Conservation (phyloP, 1,140 invertebrate species). For the Hormaphis cornu region DNA sequence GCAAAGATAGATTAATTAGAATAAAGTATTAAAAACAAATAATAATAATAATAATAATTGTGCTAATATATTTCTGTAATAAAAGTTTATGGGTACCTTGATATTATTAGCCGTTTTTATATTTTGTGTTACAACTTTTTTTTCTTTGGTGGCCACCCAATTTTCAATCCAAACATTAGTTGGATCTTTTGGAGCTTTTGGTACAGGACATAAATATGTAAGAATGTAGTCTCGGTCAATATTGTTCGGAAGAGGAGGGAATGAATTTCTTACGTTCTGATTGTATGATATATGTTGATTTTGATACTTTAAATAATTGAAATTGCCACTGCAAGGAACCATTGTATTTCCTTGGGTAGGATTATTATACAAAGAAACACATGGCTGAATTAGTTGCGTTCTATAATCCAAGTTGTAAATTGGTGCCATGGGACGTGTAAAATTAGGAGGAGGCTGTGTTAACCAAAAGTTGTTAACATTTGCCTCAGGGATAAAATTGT, state of each 20-base stretch:
- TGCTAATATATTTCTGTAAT: not conserved
- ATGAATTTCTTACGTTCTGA: slow-evolving; percentile 30
- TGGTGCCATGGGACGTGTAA: not conserved
- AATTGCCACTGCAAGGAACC: not conserved
- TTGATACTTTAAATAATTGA: not conserved
- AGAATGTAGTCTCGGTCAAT: slow-evolving; percentile 41
- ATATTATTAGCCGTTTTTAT: not conserved
- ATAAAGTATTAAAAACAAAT: not conserved
- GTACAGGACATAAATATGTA: slow-evolving; percentile 35
- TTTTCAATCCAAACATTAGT: slow-evolving; percentile 19
- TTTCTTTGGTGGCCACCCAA: slow-evolving; percentile 45
- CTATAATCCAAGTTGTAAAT: not conserved
- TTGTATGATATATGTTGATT: not conserved
- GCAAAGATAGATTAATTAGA: slow-evolving; percentile 38
- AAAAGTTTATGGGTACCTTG: not conserved
- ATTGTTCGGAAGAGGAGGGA: slow-evolving; percentile 25
- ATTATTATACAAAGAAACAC: not conserved
- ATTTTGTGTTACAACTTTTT: slow-evolving; percentile 34
- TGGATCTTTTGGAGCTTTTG: not conserved
- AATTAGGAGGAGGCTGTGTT: not conserved
- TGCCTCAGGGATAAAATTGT: not conserved
- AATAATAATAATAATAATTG: too few relatives aligned
- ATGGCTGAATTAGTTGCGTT: not conserved
- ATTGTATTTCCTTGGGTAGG: not conserved
- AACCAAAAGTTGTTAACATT: slow-evolving; percentile 1